phyloP scores from a whole-genome alignment of 2,113 vertebrate genomes.

The Elachura formosa region DNA sequence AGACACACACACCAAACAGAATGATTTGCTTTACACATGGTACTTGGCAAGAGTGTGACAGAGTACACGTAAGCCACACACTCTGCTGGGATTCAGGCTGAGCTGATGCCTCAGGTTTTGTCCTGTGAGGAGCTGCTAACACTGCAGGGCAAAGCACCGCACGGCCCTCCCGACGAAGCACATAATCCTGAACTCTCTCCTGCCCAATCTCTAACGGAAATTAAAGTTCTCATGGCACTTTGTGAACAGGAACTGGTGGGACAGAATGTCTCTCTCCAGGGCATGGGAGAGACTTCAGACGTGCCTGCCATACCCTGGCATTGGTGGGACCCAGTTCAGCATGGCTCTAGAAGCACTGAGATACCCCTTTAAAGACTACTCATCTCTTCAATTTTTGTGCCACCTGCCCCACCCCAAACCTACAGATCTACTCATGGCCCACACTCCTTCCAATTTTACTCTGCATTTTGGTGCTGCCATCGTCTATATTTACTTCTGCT shows the following conservation, averaged over 20 bases:
- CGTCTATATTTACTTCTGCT: neutral
- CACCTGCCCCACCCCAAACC: neutral
- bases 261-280: neutral
- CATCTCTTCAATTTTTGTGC: neutral
- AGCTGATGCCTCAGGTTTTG: neutral
- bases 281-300: neutral
- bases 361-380: neutral
- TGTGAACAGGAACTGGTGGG: neutral
- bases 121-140: neutral
- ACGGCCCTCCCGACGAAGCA: neutral
- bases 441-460: neutral
- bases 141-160: neutral
- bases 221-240: conserved; percentile 33
- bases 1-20: conserved; percentile 21
- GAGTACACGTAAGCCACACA: fast-evolving
- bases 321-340: neutral
- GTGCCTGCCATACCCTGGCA: neutral
- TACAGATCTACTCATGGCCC: neutral
- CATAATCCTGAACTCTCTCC: neutral
- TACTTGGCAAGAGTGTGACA: neutral
- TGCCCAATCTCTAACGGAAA: neutral
- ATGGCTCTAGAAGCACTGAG: neutral
- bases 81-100: neutral
- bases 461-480: neutral
- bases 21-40: fast-evolving